A percentile compares a stretch with the other conserved stretches of the same genome.
Evolutionary conservation across 2,888 invertebrate genomes (phyloP).

Genomic region (Luffia ferchaultella): DNA sequence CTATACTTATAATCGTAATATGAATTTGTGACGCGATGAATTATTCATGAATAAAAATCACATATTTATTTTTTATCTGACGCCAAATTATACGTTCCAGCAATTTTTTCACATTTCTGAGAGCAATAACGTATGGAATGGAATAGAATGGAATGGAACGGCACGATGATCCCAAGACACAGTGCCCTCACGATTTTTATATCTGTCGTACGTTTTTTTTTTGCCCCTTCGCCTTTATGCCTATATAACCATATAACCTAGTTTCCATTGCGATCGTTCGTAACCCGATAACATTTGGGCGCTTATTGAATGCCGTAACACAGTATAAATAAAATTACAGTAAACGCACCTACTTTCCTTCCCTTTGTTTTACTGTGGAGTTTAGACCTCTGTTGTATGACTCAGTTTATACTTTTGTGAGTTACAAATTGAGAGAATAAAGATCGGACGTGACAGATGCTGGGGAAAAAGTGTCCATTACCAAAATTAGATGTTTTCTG

Average conservation of each 20-base stretch:
- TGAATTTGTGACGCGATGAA: neutral
- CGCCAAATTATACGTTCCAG: neutral
- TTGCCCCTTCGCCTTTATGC: neutral
- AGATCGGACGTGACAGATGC: too few relatives aligned
- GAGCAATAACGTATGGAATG: neutral
- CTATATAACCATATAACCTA: neutral
- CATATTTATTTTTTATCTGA: neutral
- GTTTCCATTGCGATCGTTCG: neutral
- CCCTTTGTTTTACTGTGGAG: too few relatives aligned
- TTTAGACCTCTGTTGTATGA: too few relatives aligned
- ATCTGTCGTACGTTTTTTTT: neutral
- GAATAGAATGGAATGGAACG: neutral
- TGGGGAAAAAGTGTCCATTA: too few relatives aligned
- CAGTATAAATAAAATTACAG: too few relatives aligned
- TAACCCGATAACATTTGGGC: neutral
- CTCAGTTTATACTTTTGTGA: too few relatives aligned
- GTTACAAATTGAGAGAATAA: too few relatives aligned
- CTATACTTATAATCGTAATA: neutral
- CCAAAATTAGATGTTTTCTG: too few relatives aligned
- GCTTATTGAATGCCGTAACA: neutral
- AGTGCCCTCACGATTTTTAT: neutral
- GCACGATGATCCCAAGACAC: neutral
- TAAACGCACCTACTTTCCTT: too few relatives aligned
- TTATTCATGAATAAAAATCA: neutral
- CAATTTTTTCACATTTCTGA: neutral